These are phyloP conservation scores for Alligator sinensis DNA, from an alignment of 2,113 vertebrate genomes.

Conservation along the genomic window DNA sequence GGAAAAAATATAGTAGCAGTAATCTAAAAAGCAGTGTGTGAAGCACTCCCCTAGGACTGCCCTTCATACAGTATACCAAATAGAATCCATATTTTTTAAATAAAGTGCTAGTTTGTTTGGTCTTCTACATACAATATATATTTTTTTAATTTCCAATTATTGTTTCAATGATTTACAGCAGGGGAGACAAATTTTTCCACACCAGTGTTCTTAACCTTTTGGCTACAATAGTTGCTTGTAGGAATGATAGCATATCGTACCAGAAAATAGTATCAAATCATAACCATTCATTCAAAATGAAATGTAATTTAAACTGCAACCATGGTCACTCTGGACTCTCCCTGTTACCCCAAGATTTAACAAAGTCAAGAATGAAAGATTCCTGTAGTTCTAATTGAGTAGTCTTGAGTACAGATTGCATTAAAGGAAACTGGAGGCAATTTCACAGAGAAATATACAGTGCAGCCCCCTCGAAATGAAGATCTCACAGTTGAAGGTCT, in stretches of 20 bases:
- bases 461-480: neutral
- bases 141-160: constrained; percentile 1
- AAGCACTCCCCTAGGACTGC: neutral
- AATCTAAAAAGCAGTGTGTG: neutral
- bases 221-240: neutral
- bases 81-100: neutral
- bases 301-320: constrained; percentile 5
- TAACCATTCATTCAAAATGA: neutral
- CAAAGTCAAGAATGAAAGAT: neutral
- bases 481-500: neutral
- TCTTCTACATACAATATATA: neutral
- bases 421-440: neutral
- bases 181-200: neutral
- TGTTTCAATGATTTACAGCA: neutral
- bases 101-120: neutral
- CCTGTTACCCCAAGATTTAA: neutral
- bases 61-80: neutral
- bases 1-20: neutral
- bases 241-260: neutral
- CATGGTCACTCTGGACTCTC: neutral
- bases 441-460: neutral
- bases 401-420: neutral
- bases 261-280: neutral
- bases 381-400: neutral
- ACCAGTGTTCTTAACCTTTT: constrained; percentile 16